Evolutionary conservation across 2,113 vertebrate species (phyloP).

Genomic region (Leucoraja erinaceus): DNA sequence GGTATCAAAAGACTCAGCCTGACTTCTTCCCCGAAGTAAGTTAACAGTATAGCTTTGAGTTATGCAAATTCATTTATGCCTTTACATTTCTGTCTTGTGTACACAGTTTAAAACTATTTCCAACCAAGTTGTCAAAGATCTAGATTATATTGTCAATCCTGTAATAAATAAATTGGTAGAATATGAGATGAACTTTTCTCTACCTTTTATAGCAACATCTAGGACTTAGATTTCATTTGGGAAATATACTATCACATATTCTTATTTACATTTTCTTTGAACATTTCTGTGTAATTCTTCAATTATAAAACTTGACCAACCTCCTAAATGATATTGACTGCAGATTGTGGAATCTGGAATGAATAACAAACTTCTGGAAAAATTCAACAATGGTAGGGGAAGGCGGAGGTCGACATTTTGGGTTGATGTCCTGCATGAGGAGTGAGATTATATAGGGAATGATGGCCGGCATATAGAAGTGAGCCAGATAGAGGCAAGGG

Average conservation of each 20-base stretch:
- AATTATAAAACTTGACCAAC: neutral
- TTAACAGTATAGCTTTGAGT: neutral
- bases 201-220: neutral
- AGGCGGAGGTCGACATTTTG: no score
- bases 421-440: no score
- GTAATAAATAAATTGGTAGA: neutral
- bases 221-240: neutral
- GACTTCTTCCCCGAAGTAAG: neutral
- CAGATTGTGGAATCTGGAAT: no score
- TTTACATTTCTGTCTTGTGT: neutral
- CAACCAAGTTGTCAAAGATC: neutral
- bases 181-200: neutral
- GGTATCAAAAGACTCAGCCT: conserved; percentile 44
- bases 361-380: no score
- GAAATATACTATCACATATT: neutral
- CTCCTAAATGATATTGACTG: neutral
- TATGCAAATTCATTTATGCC: neutral
- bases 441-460: no score
- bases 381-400: no score
- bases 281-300: neutral
- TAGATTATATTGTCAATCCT: neutral
- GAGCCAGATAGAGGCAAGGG: no score
- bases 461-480: no score
- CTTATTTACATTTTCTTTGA: neutral
- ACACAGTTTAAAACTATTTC: neutral